Percentiles rank a stretch among this genome's conserved stretches.
Conservation (phyloP, 64 coral and sea anemone species). For the Catalaphyllia jardinei region DNA sequence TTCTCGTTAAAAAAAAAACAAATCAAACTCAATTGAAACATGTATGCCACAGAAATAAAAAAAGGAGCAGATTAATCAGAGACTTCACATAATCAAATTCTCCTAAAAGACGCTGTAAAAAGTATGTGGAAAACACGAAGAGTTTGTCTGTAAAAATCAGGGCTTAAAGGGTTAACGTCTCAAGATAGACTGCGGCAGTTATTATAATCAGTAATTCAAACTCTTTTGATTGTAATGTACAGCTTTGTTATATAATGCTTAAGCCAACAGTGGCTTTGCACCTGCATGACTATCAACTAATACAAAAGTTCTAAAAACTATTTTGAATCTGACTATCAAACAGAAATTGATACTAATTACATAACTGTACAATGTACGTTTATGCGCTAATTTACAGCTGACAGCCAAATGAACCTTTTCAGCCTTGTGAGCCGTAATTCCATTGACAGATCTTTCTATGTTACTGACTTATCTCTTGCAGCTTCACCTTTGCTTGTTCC, state of each 20-base stretch:
- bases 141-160: neutral
- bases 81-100: neutral
- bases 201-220: neutral
- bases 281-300: neutral
- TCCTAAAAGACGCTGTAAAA: neutral
- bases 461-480: no score
- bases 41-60: no score
- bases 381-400: conserved; percentile 48
- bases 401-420: conserved; percentile 28
- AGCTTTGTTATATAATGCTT: neutral
- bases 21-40: no score
- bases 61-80: no score
- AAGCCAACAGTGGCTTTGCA: neutral
- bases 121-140: neutral
- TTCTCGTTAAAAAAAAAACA: no score
- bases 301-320: conserved; percentile 10
- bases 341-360: conserved; percentile 28
- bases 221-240: neutral
- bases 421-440: neutral
- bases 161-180: neutral
- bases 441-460: neutral
- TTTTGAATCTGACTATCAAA: conserved; percentile 3
- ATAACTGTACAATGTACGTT: neutral
- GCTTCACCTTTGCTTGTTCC: no score
- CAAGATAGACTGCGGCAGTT: neutral